phyloP scores from a whole-genome alignment of 2,888 invertebrate species.

The Chrysodeixis includens region DNA sequence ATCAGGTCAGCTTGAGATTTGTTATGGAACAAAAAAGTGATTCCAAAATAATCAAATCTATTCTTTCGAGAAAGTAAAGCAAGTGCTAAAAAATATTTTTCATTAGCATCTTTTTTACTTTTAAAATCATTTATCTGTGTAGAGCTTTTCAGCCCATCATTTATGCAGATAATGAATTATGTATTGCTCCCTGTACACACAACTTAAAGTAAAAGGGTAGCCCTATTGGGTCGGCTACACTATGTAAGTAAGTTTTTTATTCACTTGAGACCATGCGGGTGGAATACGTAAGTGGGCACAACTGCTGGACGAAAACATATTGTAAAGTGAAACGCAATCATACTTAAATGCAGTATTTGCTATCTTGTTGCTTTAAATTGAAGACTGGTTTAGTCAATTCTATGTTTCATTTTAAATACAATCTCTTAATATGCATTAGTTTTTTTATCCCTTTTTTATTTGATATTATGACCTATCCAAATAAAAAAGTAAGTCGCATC shows the following conservation, averaged over 20 bases:
- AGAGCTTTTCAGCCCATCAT: neutral
- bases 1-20: too few relatives aligned
- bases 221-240: conserved; percentile 2
- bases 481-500: too few relatives aligned
- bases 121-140: neutral
- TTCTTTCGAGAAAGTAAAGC: too few relatives aligned
- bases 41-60: too few relatives aligned
- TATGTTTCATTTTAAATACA: too few relatives aligned
- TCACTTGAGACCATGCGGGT: conserved; percentile 1
- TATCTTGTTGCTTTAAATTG: neutral
- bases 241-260: conserved; percentile 7
- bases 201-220: conserved; percentile 5
- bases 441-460: too few relatives aligned
- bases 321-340: neutral
- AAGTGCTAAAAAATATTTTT: too few relatives aligned
- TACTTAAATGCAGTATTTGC: neutral
- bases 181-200: neutral
- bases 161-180: conserved; percentile 7
- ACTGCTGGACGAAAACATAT: conserved; percentile 1
- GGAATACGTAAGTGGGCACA: neutral
- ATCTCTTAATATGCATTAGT: too few relatives aligned
- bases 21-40: too few relatives aligned
- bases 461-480: too few relatives aligned
- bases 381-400: too few relatives aligned
- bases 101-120: too few relatives aligned